Evolutionary conservation across 2,888 invertebrate species (phyloP).

Genomic region (Mythimna loreyi): DNA sequence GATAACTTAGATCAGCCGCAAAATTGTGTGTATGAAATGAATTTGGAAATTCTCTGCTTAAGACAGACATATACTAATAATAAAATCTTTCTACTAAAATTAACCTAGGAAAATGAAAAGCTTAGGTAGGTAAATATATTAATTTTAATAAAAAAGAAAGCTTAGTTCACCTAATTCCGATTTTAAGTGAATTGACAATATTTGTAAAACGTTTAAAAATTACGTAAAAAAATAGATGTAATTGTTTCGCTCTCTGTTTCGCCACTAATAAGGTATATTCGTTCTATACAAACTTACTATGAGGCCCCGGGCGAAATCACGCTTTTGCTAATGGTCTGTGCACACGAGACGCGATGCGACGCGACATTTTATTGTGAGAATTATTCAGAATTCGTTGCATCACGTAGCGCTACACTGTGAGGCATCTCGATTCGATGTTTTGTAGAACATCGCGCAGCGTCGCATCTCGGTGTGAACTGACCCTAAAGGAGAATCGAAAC

Average conservation of each 20-base stretch:
- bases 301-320: too few species aligned
- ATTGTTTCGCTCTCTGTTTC: conserved; percentile 35
- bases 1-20: conserved; percentile 65
- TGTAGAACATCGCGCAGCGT: too few species aligned
- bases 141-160: conserved; percentile 1
- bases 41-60: conserved; percentile 30
- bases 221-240: conserved; percentile 39
- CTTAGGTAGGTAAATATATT: conserved; percentile 10
- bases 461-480: too few species aligned
- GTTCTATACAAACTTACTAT: background rate
- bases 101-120: conserved; percentile 13
- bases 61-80: conserved; percentile 12
- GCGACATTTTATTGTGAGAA: too few species aligned
- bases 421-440: too few species aligned
- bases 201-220: conserved; percentile 59
- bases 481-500: background rate
- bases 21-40: conserved; percentile 50
- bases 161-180: conserved; percentile 45
- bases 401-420: too few species aligned
- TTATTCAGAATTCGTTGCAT: too few species aligned
- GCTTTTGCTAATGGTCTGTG: background rate
- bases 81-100: conserved; percentile 19
- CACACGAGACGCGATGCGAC: too few species aligned
- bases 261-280: background rate
- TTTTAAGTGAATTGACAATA: conserved; percentile 72